phyloP scores from a whole-genome alignment of 2,113 vertebrate genomes.

The Neodontobutis hainanensis region DNA sequence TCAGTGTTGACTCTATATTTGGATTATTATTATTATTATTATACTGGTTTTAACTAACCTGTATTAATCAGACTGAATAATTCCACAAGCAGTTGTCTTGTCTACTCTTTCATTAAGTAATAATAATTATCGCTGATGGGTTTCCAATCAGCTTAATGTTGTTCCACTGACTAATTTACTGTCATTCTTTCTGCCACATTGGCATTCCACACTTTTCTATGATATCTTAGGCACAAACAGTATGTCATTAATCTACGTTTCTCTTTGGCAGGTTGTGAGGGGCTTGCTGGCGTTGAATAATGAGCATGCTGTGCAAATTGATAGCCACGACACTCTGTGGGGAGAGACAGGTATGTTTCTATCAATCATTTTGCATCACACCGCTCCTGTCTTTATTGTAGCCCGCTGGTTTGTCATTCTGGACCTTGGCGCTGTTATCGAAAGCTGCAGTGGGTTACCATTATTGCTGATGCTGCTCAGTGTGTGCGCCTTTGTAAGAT shows the following conservation, averaged over 20 bases:
- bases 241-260: slow-evolving; percentile 67
- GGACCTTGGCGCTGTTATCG: slow-evolving; percentile 35
- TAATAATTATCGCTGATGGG: slow-evolving; percentile 15
- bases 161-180: slow-evolving; percentile 4
- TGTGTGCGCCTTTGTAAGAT: slow-evolving; percentile 11
- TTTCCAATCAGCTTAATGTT: background rate
- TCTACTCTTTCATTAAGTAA: slow-evolving; percentile 38
- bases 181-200: slow-evolving; percentile 19
- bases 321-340: slow-evolving; percentile 93
- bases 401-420: slow-evolving; percentile 55
- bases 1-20: no score
- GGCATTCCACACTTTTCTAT: slow-evolving; percentile 41
- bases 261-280: slow-evolving; percentile 87
- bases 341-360: slow-evolving; percentile 95
- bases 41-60: slow-evolving; percentile 12
- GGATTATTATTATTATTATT: background rate
- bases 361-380: slow-evolving; percentile 56
- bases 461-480: slow-evolving; percentile 20
- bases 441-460: slow-evolving; percentile 31
- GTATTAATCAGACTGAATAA: slow-evolving; percentile 44
- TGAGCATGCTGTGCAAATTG: slow-evolving; percentile 86
- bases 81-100: slow-evolving; percentile 19
- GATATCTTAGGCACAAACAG: slow-evolving; percentile 37
- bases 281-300: slow-evolving; percentile 84
- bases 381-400: slow-evolving; percentile 34